Conservation (phyloP, 2,888 invertebrate genomes). For the Caenorhabditis auriculariae region DNA sequence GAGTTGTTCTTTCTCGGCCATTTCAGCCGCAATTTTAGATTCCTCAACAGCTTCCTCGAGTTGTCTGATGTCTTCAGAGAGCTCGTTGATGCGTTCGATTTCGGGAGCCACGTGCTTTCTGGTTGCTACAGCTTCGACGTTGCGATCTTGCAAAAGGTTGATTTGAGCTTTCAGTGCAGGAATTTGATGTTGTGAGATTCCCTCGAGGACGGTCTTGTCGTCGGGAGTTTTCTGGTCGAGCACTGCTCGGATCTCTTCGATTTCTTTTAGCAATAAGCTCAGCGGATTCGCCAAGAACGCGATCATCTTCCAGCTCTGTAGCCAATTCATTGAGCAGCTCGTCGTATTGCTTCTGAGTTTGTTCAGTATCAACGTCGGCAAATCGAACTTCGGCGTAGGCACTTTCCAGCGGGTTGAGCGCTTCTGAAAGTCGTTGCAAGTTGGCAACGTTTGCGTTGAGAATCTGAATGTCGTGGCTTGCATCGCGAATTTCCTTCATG, state of each 20-base stretch:
- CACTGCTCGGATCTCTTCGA: constrained; percentile 21
- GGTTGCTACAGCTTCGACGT: constrained; percentile 15
- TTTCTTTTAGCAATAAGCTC: constrained; percentile 36
- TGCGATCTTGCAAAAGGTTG: constrained; percentile 20
- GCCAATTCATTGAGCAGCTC: constrained; percentile 31
- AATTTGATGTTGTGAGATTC: constrained; percentile 11
- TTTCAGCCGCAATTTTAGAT: constrained; percentile 25
- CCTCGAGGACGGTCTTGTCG: constrained; percentile 12
- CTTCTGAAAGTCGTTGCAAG: constrained; percentile 45
- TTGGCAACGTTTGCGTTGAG: constrained; percentile 26
- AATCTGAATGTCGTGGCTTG: constrained; percentile 18
- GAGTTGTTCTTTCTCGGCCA: constrained; percentile 26
- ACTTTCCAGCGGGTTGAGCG: constrained; percentile 47
- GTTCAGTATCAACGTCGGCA: constrained; percentile 45
- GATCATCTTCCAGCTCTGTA: constrained; percentile 33
- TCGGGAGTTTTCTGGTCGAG: constrained; percentile 10
- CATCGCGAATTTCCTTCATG: constrained; percentile 15
- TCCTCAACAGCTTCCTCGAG: constrained; percentile 27
- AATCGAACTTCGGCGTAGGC: constrained; percentile 51
- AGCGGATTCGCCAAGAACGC: constrained; percentile 35
- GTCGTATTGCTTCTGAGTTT: constrained; percentile 39
- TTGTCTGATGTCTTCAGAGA: constrained; percentile 23
- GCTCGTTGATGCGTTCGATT: constrained; percentile 11
- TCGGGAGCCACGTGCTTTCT: constrained; percentile 26
- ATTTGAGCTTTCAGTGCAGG: constrained; percentile 35